phyloP scores from a whole-genome alignment of 2,888 invertebrate species.

The Dolichopus griseipennis region DNA sequence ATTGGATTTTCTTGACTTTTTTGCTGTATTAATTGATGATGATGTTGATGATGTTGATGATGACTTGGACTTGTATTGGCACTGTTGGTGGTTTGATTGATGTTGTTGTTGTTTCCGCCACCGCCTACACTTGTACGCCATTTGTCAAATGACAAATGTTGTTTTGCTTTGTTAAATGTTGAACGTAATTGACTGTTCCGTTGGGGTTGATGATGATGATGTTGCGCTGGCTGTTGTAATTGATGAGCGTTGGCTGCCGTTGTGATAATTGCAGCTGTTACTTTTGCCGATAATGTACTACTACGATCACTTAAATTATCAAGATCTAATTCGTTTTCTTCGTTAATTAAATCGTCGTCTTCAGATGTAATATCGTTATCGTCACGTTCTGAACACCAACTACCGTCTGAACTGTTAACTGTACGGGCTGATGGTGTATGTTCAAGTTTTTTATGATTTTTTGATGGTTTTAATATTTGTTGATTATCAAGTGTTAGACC shows the following conservation, averaged over 20 bases:
- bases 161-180: conserved; percentile 72
- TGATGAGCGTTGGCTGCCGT: conserved; percentile 18
- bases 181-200: conserved; percentile 71
- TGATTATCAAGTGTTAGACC: not conserved
- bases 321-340: conserved; percentile 49
- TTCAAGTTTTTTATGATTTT: conserved; percentile 27
- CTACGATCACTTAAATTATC: conserved; percentile 26
- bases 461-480: not conserved
- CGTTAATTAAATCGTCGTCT: conserved; percentile 16
- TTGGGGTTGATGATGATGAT: conserved; percentile 38
- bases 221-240: conserved; percentile 27
- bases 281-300: conserved; percentile 29
- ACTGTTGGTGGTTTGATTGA: conserved; percentile 28
- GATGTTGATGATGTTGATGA: not conserved
- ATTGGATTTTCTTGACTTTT: conserved; percentile 27
- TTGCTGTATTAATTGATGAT: conserved; percentile 25
- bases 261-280: conserved; percentile 27
- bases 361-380: conserved; percentile 23
- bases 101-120: conserved; percentile 30
- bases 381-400: conserved; percentile 49
- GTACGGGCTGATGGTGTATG: conserved; percentile 34
- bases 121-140: conserved; percentile 51
- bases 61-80: conserved; percentile 23
- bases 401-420: conserved; percentile 50
- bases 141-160: conserved; percentile 65